A percentile compares a stretch with the other conserved stretches of the same genome.
These are phyloP conservation scores for Hucho hucho DNA, from an alignment of 2,113 vertebrate genomes.

Conservation along the genomic window DNA sequence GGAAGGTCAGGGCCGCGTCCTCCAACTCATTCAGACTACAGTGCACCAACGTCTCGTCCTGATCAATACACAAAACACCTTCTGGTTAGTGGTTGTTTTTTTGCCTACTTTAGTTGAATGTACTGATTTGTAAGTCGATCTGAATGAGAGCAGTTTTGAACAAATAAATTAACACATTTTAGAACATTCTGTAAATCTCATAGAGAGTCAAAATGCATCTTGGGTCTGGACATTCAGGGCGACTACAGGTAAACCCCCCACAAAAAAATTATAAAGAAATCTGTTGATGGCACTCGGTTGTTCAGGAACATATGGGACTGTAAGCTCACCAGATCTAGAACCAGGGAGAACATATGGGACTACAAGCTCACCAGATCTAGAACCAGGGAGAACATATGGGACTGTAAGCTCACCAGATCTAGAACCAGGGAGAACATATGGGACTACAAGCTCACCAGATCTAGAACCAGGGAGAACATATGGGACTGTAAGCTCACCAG, in stretches of 20 bases:
- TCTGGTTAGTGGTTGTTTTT: background rate
- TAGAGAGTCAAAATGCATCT: too few species aligned
- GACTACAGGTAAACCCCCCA: too few species aligned
- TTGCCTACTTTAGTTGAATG: too few species aligned
- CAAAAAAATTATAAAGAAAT: too few species aligned
- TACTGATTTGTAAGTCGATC: too few species aligned
- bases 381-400: constrained; percentile 85
- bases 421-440: constrained; percentile 88
- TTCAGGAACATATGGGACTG: too few species aligned
- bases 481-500: constrained; percentile 74
- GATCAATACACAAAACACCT: background rate
- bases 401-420: constrained; percentile 81
- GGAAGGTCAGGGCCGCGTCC: constrained; percentile 97
- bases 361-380: constrained; percentile 85
- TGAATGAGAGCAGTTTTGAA: too few species aligned
- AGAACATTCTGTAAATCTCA: too few species aligned
- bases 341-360: constrained; percentile 81
- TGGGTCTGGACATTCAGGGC: too few species aligned
- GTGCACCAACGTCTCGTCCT: constrained; percentile 99
- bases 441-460: constrained; percentile 79
- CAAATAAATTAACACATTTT: too few species aligned
- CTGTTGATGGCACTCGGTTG: too few species aligned
- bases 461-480: constrained; percentile 91
- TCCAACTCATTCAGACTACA: constrained; percentile 98
- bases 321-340: constrained; percentile 89